phyloP scores from a whole-genome alignment of 2,888 invertebrate species.

The Acanthosepion pharaonis region DNA sequence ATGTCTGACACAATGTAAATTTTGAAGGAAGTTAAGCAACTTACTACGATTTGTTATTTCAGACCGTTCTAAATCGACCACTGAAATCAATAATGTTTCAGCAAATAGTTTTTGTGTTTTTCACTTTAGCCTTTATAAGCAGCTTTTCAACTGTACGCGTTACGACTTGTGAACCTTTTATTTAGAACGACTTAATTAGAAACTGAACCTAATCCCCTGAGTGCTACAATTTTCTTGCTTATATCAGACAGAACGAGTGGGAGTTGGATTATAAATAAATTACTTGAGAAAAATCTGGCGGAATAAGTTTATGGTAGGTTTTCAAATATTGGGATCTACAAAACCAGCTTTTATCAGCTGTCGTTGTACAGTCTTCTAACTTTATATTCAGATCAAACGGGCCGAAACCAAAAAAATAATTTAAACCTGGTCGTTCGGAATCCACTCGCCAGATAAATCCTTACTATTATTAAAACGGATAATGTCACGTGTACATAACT shows the following conservation, averaged over 20 bases:
- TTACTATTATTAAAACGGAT: too few relatives aligned
- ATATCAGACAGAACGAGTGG: background rate
- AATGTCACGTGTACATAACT: too few relatives aligned
- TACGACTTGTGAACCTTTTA: background rate
- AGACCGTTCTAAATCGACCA: background rate
- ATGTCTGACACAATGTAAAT: background rate
- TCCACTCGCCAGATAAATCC: too few relatives aligned
- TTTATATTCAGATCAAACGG: too few relatives aligned
- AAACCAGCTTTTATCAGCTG: background rate
- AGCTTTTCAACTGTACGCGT: background rate
- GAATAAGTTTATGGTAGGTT: background rate
- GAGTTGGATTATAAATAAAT: background rate
- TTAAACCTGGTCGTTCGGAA: too few relatives aligned
- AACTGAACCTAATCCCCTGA: background rate
- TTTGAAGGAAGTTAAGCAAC: background rate
- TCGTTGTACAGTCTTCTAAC: background rate
- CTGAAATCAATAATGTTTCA: constrained; percentile 15
- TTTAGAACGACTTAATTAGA: background rate
- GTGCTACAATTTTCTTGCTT: background rate
- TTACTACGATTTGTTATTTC: background rate
- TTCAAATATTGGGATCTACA: background rate
- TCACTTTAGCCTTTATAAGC: background rate
- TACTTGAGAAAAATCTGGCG: background rate
- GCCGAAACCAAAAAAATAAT: too few relatives aligned
- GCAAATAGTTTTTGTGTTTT: background rate